Evolutionary conservation across 2,113 vertebrate species (phyloP).

Genomic region (Etheostoma spectabile): DNA sequence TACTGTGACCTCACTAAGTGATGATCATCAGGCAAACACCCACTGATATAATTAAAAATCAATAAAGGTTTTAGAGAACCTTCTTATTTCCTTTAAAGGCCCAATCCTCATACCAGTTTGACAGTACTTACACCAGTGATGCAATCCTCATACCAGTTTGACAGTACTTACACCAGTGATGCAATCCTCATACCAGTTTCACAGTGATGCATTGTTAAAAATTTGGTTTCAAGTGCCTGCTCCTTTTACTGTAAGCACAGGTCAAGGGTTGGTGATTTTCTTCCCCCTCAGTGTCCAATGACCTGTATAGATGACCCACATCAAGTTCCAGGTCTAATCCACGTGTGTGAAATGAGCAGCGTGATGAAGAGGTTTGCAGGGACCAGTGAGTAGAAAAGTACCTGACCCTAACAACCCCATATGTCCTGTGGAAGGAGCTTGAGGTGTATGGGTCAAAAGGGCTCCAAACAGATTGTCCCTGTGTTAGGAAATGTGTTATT

Average conservation of each 20-base stretch:
- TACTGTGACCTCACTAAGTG: background rate
- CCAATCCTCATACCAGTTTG: background rate
- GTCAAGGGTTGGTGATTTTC: conserved; percentile 38
- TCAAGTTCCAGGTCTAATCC: conserved; percentile 31
- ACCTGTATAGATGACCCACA: conserved; percentile 42
- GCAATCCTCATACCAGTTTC: background rate
- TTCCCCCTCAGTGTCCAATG: conserved; percentile 14
- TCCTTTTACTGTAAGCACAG: conserved; percentile 10
- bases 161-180: background rate
- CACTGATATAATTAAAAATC: conserved; percentile 44
- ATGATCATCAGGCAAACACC: conserved; percentile 48
- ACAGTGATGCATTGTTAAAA: conserved; percentile 6
- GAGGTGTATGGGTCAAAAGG: conserved; percentile 12
- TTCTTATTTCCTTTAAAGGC: background rate
- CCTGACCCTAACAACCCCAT: background rate
- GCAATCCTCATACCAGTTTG: conserved; percentile 1
- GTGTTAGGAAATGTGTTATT: background rate
- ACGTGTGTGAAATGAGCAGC: conserved; percentile 13
- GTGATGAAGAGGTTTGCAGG: conserved; percentile 38
- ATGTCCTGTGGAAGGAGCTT: background rate
- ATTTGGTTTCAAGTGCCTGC: conserved; percentile 17
- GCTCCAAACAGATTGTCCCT: conserved; percentile 9
- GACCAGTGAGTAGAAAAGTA: conserved; percentile 24
- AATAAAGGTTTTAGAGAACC: conserved; percentile 15
- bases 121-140: background rate